Evolutionary conservation across 2,888 invertebrate genomes (phyloP), one percentile per base, ranked within the genome.

Genomic region (Molanna angustata): DNA sequence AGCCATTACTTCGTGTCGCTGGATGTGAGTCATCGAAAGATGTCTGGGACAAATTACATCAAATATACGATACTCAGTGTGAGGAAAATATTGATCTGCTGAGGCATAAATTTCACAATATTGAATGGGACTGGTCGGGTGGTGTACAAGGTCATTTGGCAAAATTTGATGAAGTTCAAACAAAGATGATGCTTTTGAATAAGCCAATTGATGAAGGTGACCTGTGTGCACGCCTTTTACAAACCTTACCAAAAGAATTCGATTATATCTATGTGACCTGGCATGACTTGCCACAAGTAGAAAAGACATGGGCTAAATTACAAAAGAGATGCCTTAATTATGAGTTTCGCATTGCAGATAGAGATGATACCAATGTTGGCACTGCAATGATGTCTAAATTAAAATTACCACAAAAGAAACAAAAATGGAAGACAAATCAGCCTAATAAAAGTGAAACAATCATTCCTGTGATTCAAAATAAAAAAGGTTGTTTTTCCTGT

Each of bases 241-340:
- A 35, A 14, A 35, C 35, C 13, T 14, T 35, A 4, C 35, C 35
- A 9, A 35, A n/a, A 13, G 35, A 35, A 35, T 35, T 9, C 13
- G 35, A 35, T 14, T 14, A 35, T n/a, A 35, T n/a, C n/a, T n/a
- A n/a, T n/a, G n/a, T n/a, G n/a, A n/a, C n/a, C n/a, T n/a, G n/a
- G n/a, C n/a, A n/a, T n/a, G 13, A 35, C 14, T n/a, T 35, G 14
- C 35, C 35, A 13, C 35, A 11, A 35, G 35, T 13, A 35, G 35
- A 35, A n/a, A 35, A 35, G 35, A 35, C 35, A n/a, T 35, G 35
- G 35, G 14, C 13, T 13, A 35, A 35, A n/a, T 14, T 35, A 13
- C 35, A 35, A 13, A 35, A n/a, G 35, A 35, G 35, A n/a, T 35
- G 35, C 13, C 14, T 35, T 13, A 35, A 35, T 11, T 35, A 35